phyloP scores from a whole-genome alignment of 2,797 vertebrate genomes.

The Glossophaga mutica region DNA sequence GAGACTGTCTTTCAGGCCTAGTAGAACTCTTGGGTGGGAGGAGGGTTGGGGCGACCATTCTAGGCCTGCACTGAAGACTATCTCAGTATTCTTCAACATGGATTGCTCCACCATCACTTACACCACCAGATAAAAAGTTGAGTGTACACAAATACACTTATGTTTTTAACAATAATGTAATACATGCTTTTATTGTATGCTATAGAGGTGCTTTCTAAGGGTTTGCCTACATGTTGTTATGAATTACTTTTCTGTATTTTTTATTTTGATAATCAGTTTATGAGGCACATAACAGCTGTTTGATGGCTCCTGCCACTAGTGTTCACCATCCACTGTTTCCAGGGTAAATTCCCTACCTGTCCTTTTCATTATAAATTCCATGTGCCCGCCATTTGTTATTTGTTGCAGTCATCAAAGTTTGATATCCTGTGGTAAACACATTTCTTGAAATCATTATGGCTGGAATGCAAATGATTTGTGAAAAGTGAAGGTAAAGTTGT shows the following conservation, averaged over 20 bases:
- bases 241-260: slow-evolving; percentile 5
- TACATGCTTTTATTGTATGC: not conserved
- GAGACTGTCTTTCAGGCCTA: not conserved
- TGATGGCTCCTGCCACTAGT: not conserved
- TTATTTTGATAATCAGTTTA: not conserved
- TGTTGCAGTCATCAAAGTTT: not conserved
- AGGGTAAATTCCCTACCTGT: not conserved
- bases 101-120: not conserved
- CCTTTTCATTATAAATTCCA: not conserved
- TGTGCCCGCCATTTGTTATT: not conserved
- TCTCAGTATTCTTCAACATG: not conserved
- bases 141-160: not conserved
- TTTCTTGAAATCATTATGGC: not conserved
- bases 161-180: not conserved
- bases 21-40: not conserved
- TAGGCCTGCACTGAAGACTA: not conserved
- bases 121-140: not conserved
- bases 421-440: not conserved
- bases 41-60: not conserved
- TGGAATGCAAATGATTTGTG: not conserved
- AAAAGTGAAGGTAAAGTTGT: not conserved
- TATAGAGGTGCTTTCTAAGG: not conserved
- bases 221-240: not conserved
- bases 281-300: not conserved
- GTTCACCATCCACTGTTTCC: not conserved